These are phyloP conservation scores for Exaiptasia diaphana DNA, from an alignment of 64 coral and sea anemone genomes.

Conservation along the genomic window DNA sequence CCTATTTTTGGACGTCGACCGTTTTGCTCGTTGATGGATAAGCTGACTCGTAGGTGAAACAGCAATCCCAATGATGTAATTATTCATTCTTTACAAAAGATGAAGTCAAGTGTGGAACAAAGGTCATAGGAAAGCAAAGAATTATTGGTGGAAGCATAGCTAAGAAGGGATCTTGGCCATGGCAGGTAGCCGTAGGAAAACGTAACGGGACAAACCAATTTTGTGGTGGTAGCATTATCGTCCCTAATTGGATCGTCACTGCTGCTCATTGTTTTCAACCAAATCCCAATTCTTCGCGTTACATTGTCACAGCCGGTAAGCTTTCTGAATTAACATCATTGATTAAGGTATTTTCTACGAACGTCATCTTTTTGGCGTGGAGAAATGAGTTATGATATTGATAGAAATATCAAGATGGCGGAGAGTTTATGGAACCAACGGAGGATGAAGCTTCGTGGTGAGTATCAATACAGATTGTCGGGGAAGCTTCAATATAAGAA, in stretches of 20 bases:
- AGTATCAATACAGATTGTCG: too few species aligned
- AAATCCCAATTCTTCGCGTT: slow-evolving; percentile 27
- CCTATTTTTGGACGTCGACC: too few species aligned
- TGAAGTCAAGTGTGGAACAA: slow-evolving; percentile 61
- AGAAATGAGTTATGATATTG: too few species aligned
- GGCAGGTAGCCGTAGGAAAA: slow-evolving; percentile 80
- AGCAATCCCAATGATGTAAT: too few species aligned
- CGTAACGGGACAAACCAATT: slow-evolving; percentile 46
- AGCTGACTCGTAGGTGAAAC: too few species aligned
- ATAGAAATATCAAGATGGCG: too few species aligned
- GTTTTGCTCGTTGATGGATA: too few species aligned
- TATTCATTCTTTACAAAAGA: too few species aligned
- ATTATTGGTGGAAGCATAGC: slow-evolving; percentile 74
- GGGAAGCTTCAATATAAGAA: too few species aligned
- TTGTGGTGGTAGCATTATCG: slow-evolving; percentile 70
- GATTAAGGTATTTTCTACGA: slow-evolving; percentile 39
- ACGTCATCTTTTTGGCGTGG: too few species aligned
- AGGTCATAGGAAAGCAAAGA: slow-evolving; percentile 31
- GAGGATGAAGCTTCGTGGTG: too few species aligned
- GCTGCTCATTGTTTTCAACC: slow-evolving; percentile 79
- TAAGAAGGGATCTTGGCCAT: slow-evolving; percentile 64
- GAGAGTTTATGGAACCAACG: too few species aligned
- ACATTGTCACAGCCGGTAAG: slow-evolving; percentile 66
- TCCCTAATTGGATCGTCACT: slow-evolving; percentile 68
- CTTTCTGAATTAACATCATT: slow-evolving; percentile 14